Evolutionary conservation across 2,888 invertebrate genomes (phyloP), one percentile per base, ranked within the genome.

Genomic region (Drosophila rellima): DNA sequence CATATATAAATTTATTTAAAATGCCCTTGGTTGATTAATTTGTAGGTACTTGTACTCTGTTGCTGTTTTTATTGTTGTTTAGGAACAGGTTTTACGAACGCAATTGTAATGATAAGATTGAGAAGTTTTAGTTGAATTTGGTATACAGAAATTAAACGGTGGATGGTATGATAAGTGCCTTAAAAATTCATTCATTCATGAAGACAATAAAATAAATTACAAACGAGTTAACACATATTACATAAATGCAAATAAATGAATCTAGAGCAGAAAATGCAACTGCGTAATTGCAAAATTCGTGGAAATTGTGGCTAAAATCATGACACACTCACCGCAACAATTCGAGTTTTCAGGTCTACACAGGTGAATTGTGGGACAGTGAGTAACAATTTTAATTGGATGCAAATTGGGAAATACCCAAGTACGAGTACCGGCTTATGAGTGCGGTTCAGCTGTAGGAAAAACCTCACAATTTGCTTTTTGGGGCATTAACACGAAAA

Each of bases 321-420:
- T 51, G 31, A 48, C 48, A 35, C 26, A 29, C 15, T 18, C 15
- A n/a, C 45, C 44, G 42, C 48, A 31, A 62, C 45, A 47, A n/a
- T 39, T 10, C 8, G 10, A 59, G 47, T 40, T 40, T 13, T 17
- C 26, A 31, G 20, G 33, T 17, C 6, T 13, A 10, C 29, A 40
- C 17, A 13, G 18, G 13, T 44, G 26, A 54, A 31, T 47, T 54
- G 20, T 54, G 42, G 50, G 54, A 47, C 2, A 31, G 1, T 15
- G 29, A 44, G 60, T 50, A 60, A 44, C 51, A 69, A 80, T 76
- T 82, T 82, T 85, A 83, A 83, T 82, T 85, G 82, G 69, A 85
- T 72, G 70, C 63, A 72, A 68, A 70, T 78, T 74, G 70, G 56
- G 65, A 77, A 68, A 18, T 13, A n/a, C 10, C 26, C 15, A 33